phyloP scores from a whole-genome alignment of 1,140 invertebrate genomes.

The Drosophila tristis region DNA sequence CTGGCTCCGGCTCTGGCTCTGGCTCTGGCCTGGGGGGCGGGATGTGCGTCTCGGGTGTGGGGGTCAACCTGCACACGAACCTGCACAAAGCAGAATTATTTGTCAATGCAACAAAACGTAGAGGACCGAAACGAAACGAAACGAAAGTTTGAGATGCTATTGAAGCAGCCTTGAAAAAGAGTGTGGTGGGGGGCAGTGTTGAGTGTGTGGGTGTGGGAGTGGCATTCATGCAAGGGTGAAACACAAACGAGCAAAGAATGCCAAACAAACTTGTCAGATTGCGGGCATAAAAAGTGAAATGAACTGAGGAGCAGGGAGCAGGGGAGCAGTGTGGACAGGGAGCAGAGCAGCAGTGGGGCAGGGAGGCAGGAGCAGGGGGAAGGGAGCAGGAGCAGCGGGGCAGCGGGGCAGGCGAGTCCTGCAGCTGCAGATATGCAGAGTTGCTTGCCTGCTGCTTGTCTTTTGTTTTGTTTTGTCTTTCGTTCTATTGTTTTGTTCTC shows the following conservation, averaged over 20 bases:
- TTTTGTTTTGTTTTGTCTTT: slow-evolving; percentile 49
- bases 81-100: slow-evolving; percentile 47
- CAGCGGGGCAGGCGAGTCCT: neutral
- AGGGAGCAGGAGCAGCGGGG: neutral
- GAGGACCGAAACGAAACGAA: slow-evolving; percentile 51
- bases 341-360: neutral
- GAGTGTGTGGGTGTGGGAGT: neutral
- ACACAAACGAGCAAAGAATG: slow-evolving; percentile 3
- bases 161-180: slow-evolving; percentile 39
- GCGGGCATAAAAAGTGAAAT: slow-evolving; percentile 65
- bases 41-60: neutral
- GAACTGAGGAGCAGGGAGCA: slow-evolving; percentile 33
- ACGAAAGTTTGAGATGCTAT: slow-evolving; percentile 71
- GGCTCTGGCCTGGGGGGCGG: neutral
- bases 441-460: slow-evolving; percentile 6
- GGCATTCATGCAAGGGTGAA: too few species aligned
- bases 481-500: slow-evolving; percentile 33
- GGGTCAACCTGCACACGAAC: slow-evolving; percentile 19
- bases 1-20: neutral
- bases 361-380: too few species aligned
- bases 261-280: slow-evolving; percentile 37
- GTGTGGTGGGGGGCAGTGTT: neutral
- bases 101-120: slow-evolving; percentile 67
- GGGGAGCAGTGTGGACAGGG: neutral
- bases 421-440: slow-evolving; percentile 1